Evolutionary conservation across 2,797 vertebrate species (phyloP), one percentile per base, ranked within the genome.

Genomic region (Phalanger gymnotis): DNA sequence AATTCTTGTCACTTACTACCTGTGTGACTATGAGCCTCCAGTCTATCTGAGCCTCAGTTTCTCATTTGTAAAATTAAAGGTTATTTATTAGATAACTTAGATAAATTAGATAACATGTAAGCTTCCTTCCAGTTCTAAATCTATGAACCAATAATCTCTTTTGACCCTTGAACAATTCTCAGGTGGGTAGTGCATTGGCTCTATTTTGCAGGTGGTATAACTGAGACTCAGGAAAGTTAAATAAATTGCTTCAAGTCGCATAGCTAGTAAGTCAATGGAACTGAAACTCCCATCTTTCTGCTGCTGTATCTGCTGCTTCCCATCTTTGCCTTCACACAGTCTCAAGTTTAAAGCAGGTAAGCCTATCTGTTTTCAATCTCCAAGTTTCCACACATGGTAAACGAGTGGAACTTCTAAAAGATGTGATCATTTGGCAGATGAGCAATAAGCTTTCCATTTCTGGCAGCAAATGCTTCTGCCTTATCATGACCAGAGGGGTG

Each of bases 361-460:
- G 95, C 92, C 97, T 95, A 92, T 97, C 97, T 97, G 97, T 98
- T 98, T 98, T 97, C 93, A 92, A 90, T 95, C 95, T 96, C 97
- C 95, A 96, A 97, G 97, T 97, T 97, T 91, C 97, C 97, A 97
- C 97, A 97, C 97, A 94, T 95, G 95, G 96, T 95, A 98, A 98
- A 93, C 1, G 92, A 96, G 95, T 94, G 89, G 96, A 95, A 96
- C 98, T 98, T 97, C 73, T 96, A 96, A 97, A 96, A 91, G 47
- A 92, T 92, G 93, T 0, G 93, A 97, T 98, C 97, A 97, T 98
- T 95, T 98, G 97, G 97, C 97, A 96, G 97, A 97, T 97, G 97
- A 97, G 96, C 96, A 96, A 98, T 94, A 96, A 97, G 96, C 98
- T 97, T 98, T 97, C 96, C 96, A 95, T 98, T 97, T 96, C 97